Evolutionary conservation across 2,797 vertebrate species (phyloP).

Genomic region (Falco biarmicus): DNA sequence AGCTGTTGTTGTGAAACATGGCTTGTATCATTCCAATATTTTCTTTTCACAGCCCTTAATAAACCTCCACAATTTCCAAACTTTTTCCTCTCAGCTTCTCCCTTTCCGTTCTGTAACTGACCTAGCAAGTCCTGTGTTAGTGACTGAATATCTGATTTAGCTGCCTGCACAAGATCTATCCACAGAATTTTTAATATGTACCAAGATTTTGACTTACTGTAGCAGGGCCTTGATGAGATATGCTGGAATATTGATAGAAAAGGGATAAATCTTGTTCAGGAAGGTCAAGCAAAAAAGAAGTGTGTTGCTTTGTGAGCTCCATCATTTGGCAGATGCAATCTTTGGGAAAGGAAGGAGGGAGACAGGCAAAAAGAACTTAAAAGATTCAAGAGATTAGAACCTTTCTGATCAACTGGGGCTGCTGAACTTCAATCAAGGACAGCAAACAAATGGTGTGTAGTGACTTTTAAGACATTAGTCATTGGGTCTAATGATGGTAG

Average conservation of each 20-base stretch:
- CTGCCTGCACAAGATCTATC: background rate
- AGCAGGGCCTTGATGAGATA: background rate
- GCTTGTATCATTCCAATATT: background rate
- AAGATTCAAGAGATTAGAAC: background rate
- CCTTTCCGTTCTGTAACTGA: background rate
- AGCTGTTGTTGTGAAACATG: background rate
- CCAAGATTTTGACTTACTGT: background rate
- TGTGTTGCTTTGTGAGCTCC: background rate
- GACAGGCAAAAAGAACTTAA: background rate
- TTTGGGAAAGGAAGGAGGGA: background rate
- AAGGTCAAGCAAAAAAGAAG: background rate
- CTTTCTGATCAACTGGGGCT: background rate
- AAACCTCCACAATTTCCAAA: background rate
- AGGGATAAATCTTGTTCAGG: background rate
- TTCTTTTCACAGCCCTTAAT: background rate
- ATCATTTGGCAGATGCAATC: background rate
- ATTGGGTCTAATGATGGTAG: background rate
- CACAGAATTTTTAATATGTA: background rate
- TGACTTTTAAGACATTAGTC: background rate
- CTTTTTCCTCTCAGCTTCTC: background rate
- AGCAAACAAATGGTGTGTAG: background rate
- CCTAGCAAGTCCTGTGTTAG: background rate
- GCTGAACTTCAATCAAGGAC: background rate
- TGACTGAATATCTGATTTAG: background rate
- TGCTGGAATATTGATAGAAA: constrained; percentile 10